A percentile compares a stretch with the other conserved stretches of the same genome.
Conservation (phyloP, 2,888 invertebrate genomes). For the Drosophila trichaetosa region DNA sequence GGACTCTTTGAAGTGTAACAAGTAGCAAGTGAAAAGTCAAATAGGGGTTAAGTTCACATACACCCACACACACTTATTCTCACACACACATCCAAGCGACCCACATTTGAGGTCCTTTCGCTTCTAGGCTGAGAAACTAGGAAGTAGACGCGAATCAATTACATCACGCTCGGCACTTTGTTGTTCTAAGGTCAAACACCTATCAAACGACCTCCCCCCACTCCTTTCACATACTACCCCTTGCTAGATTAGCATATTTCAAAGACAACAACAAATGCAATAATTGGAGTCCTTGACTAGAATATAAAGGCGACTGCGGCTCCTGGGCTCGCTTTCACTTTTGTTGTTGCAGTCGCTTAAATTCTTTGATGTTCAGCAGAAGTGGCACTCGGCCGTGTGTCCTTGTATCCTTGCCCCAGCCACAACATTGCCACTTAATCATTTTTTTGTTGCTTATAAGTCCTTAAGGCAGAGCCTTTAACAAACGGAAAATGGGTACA, state of each 20-base stretch:
- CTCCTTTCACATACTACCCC: background rate
- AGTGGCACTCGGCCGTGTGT: constrained; percentile 75
- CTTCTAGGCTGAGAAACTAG: constrained; percentile 47
- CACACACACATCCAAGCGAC: constrained; percentile 35
- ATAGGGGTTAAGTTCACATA: constrained; percentile 72
- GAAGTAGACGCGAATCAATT: constrained; percentile 79
- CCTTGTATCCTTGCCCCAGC: constrained; percentile 58
- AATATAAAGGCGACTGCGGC: background rate
- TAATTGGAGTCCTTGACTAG: constrained; percentile 75
- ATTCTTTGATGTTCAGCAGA: constrained; percentile 79
- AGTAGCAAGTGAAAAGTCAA: constrained; percentile 69
- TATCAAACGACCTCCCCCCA: constrained; percentile 13
- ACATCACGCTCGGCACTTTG: constrained; percentile 30
- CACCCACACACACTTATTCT: constrained; percentile 7
- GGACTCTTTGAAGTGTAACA: constrained; percentile 73
- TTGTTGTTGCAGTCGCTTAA: constrained; percentile 64
- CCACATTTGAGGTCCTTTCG: constrained; percentile 45
- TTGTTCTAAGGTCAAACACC: constrained; percentile 38
- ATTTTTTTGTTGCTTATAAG: constrained; percentile 26
- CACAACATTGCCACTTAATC: constrained; percentile 64
- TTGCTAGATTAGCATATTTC: constrained; percentile 80
- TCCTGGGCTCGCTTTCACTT: constrained; percentile 70
- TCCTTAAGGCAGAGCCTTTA: constrained; percentile 33
- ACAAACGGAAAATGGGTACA: constrained; percentile 20
- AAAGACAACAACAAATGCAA: constrained; percentile 68